These are phyloP conservation scores for Euspilapteryx auroguttella DNA, from an alignment of 2,888 invertebrate species.

Conservation along the genomic window DNA sequence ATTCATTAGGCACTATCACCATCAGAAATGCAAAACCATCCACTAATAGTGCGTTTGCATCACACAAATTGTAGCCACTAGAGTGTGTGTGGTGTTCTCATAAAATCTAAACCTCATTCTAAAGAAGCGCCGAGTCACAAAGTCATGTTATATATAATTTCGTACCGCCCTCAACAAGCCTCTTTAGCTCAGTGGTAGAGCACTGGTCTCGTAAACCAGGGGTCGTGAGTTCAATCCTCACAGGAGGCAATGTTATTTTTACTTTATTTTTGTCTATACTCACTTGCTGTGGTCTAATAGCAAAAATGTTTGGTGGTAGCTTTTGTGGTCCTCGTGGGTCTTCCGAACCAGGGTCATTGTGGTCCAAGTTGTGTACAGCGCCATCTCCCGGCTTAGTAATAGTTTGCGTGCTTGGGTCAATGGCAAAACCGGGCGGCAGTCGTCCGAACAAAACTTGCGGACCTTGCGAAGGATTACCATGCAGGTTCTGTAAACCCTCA, in stretches of 20 bases:
- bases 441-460: conserved; percentile 39
- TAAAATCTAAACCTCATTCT: too few relatives aligned
- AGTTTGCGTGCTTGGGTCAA: conserved; percentile 44
- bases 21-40: too few relatives aligned
- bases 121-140: too few relatives aligned
- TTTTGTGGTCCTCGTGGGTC: conserved; percentile 35
- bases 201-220: conserved; percentile 85
- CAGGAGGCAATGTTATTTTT: conserved; percentile 62
- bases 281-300: conserved; percentile 54
- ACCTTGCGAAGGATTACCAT: conserved; percentile 13
- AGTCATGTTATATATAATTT: too few relatives aligned
- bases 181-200: conserved; percentile 84
- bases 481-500: conserved; percentile 30
- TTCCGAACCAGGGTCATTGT: conserved; percentile 18
- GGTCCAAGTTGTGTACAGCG: conserved; percentile 32
- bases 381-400: conserved; percentile 46
- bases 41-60: too few relatives aligned
- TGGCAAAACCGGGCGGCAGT: conserved; percentile 42
- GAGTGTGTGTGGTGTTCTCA: too few relatives aligned
- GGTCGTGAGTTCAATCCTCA: conserved; percentile 84
- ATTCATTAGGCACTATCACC: too few relatives aligned
- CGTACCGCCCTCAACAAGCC: conserved; percentile 38
- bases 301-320: conserved; percentile 52
- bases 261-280: conserved; percentile 13
- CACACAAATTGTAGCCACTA: too few relatives aligned